These are phyloP conservation scores for Pluvianellus socialis DNA, from an alignment of 2,113 vertebrate genomes.

Conservation along the genomic window DNA sequence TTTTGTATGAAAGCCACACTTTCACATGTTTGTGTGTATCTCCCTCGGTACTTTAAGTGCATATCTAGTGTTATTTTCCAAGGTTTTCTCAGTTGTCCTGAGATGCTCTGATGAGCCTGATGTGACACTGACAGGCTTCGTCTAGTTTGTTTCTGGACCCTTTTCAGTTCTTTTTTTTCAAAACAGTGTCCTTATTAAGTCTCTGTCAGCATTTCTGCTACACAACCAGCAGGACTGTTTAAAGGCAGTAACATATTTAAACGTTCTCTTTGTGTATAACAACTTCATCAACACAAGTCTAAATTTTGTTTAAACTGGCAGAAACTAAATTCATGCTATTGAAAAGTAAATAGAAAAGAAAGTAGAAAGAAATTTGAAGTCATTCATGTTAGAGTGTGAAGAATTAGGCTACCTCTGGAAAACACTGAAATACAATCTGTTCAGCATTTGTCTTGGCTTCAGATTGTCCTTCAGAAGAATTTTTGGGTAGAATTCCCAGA, in stretches of 20 bases:
- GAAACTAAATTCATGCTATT: background rate
- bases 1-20: background rate
- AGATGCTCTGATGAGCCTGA: background rate
- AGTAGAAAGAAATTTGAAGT: background rate
- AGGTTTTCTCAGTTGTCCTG: background rate
- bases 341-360: conserved; percentile 3
- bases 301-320: background rate
- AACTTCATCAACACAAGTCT: background rate
- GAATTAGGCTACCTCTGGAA: background rate
- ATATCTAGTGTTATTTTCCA: background rate
- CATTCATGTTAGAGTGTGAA: background rate
- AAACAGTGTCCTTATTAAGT: background rate
- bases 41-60: background rate
- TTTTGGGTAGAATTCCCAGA: background rate
- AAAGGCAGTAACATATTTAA: background rate
- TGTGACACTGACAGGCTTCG: background rate
- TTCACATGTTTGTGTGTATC: background rate
- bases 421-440: background rate
- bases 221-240: background rate
- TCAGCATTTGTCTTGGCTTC: conserved; percentile 15
- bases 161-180: background rate
- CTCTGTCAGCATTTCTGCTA: background rate
- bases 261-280: background rate
- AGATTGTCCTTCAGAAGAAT: background rate
- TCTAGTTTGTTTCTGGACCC: background rate